Evolutionary conservation across 2,113 vertebrate species (phyloP).

Genomic region (Eretmochelys imbricata): DNA sequence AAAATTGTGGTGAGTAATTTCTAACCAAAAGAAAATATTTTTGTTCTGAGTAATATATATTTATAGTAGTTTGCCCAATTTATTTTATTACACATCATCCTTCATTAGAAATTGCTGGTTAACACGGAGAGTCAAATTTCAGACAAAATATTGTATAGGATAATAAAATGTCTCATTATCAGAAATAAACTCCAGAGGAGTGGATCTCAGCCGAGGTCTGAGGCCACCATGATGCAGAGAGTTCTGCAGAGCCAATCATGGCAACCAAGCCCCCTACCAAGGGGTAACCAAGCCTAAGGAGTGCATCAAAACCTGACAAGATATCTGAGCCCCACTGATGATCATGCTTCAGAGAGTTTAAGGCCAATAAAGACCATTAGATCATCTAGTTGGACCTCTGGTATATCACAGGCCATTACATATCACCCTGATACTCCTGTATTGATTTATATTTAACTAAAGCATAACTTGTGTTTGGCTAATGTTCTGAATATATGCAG

Average conservation of each 20-base stretch:
- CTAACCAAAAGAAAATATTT: neutral
- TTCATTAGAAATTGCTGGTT: neutral
- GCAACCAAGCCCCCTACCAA: neutral
- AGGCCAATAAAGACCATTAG: neutral
- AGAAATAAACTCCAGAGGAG: neutral
- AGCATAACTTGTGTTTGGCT: neutral
- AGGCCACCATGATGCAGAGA: neutral
- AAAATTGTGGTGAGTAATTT: neutral
- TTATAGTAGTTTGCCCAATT: neutral
- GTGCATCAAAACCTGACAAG: neutral
- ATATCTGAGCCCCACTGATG: neutral
- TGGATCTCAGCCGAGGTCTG: neutral
- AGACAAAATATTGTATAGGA: neutral
- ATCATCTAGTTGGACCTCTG: neutral
- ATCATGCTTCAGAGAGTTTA: neutral
- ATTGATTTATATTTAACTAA: neutral
- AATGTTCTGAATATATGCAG: neutral
- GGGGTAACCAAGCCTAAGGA: neutral
- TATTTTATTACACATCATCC: neutral
- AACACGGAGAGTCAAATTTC: neutral
- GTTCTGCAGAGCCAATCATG: neutral
- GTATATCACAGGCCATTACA: neutral
- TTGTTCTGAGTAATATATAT: neutral
- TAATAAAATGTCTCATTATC: neutral
- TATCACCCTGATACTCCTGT: neutral